phyloP scores from a whole-genome alignment of 2,888 invertebrate genomes.

The Aspidapion aeneum region DNA sequence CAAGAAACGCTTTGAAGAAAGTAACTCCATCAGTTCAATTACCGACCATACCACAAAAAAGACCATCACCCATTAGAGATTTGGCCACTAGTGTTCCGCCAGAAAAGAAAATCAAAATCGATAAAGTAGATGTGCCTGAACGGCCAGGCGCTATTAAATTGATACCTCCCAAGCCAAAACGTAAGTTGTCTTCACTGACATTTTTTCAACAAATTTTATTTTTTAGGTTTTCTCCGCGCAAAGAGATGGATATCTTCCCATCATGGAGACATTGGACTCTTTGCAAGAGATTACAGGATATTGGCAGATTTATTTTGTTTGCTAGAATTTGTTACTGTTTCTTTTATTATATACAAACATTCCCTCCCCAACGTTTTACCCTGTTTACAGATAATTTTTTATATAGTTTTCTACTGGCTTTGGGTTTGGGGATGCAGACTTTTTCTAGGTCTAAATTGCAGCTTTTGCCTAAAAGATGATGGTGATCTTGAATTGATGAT shows the following conservation, averaged over 20 bases:
- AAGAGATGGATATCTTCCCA: slow-evolving; percentile 1
- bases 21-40: slow-evolving; percentile 50
- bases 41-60: slow-evolving; percentile 42
- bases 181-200: slow-evolving; percentile 62
- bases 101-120: slow-evolving; percentile 76
- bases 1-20: slow-evolving; percentile 60
- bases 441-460: background rate
- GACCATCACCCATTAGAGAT: slow-evolving; percentile 44
- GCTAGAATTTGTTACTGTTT: background rate
- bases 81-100: slow-evolving; percentile 50
- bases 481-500: no score
- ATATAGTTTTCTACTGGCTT: background rate
- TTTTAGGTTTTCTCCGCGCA: slow-evolving; percentile 30
- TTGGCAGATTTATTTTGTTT: background rate
- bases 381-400: background rate
- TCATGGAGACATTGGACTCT: background rate
- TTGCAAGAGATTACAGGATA: background rate
- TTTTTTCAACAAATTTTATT: slow-evolving; percentile 31
- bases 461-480: no score
- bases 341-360: background rate
- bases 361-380: background rate
- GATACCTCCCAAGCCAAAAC: slow-evolving; percentile 84
- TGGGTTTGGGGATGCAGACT: background rate
- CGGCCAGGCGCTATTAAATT: slow-evolving; percentile 81
- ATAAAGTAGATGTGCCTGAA: slow-evolving; percentile 52